Evolutionary conservation across 2,113 vertebrate genomes (phyloP).

Genomic region (Oriolus oriolus): DNA sequence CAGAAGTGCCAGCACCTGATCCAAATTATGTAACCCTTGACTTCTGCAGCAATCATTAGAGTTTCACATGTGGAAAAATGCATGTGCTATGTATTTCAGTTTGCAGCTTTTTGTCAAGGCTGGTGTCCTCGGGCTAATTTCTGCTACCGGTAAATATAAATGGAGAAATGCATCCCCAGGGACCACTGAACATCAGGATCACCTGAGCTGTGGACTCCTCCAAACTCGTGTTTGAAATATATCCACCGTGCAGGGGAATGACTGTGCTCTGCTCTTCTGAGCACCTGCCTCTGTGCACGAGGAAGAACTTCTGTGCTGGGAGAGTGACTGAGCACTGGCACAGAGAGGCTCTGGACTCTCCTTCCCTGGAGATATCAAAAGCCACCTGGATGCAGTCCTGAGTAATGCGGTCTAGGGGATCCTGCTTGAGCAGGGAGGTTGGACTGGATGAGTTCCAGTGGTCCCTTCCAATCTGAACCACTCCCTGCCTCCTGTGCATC

Average conservation of each 20-base stretch:
- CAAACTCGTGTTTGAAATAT: background rate
- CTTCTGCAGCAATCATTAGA: background rate
- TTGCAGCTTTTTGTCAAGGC: background rate
- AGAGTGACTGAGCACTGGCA: background rate
- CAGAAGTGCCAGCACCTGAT: background rate
- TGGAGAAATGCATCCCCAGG: background rate
- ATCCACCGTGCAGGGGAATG: background rate
- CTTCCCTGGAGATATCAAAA: background rate
- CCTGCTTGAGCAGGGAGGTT: background rate
- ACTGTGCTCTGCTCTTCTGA: background rate
- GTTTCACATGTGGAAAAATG: background rate
- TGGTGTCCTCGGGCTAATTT: background rate
- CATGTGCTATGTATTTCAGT: background rate
- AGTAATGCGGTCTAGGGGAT: background rate
- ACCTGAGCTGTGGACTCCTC: background rate
- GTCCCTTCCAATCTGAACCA: background rate
- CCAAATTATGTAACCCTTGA: background rate
- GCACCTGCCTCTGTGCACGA: rapidly evolving
- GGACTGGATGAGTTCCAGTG: background rate
- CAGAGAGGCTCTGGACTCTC: background rate
- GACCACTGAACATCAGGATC: background rate
- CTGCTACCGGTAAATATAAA: background rate
- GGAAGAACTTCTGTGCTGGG: background rate
- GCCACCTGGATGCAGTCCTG: background rate
- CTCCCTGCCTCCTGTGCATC: background rate